phyloP scores from a whole-genome alignment of 92 coral and sea anemone genomes.

The Phenganax stokvisi region DNA sequence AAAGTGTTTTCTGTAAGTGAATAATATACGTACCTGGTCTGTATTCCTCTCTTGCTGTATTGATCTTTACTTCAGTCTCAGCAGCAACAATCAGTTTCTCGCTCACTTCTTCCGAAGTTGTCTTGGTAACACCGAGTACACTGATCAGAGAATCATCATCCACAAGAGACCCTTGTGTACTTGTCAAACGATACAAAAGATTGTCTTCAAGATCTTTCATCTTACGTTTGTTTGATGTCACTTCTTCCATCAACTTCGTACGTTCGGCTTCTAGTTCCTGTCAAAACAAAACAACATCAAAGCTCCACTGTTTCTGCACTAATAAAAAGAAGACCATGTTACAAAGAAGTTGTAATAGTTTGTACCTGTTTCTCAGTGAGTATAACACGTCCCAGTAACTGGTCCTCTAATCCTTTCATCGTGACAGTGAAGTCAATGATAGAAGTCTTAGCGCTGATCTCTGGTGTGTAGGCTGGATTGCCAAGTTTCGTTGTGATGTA shows the following conservation, averaged over 20 bases:
- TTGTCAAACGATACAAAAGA: slow-evolving; percentile 79
- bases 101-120: slow-evolving; percentile 95
- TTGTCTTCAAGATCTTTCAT: slow-evolving; percentile 98
- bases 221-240: slow-evolving; percentile 94
- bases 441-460: slow-evolving; percentile 97
- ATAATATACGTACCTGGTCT: slow-evolving; percentile 82
- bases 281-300: neutral
- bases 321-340: neutral
- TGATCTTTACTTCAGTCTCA: slow-evolving; percentile 94
- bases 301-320: neutral
- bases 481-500: slow-evolving; percentile 99
- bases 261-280: slow-evolving; percentile 97
- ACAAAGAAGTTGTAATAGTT: no score
- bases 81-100: slow-evolving; percentile 94
- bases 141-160: slow-evolving; percentile 97
- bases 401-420: slow-evolving; percentile 99
- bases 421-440: slow-evolving; percentile 99
- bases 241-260: slow-evolving; percentile 97
- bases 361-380: slow-evolving; percentile 95
- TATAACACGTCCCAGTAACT: slow-evolving; percentile 91
- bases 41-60: slow-evolving; percentile 93
- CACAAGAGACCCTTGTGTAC: slow-evolving; percentile 98
- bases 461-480: slow-evolving; percentile 98
- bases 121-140: slow-evolving; percentile 84
- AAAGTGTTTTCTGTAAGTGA: neutral